Percentiles rank a stretch among this genome's conserved stretches.
Conservation (phyloP, 2,888 invertebrate species). For the Danaus chrysippus region DNA sequence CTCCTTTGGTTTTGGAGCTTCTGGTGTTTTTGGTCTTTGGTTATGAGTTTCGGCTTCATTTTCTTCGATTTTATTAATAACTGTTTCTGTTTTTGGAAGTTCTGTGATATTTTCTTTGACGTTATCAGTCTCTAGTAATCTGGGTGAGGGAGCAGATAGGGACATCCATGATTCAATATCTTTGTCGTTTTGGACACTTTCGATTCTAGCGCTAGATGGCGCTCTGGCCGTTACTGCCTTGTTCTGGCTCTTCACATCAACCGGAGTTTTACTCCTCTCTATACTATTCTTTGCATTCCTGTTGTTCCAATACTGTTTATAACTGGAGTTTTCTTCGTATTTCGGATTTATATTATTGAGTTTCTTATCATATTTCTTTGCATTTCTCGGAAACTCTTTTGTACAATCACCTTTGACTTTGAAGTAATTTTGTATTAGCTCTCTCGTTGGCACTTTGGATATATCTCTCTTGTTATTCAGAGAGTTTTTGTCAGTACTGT, state of each 20-base stretch:
- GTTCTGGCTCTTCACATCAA: slow-evolving; percentile 51
- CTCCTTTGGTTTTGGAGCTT: slow-evolving; percentile 44
- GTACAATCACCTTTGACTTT: slow-evolving; percentile 67
- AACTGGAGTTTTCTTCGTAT: slow-evolving; percentile 41
- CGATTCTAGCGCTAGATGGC: slow-evolving; percentile 65
- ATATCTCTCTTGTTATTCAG: slow-evolving; percentile 47
- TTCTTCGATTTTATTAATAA: slow-evolving; percentile 15
- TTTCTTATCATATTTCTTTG: slow-evolving; percentile 55
- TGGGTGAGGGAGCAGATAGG: slow-evolving; percentile 61
- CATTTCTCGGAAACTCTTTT: slow-evolving; percentile 41
- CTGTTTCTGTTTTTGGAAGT: slow-evolving; percentile 7
- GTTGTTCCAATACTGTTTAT: slow-evolving; percentile 62
- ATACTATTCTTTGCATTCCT: slow-evolving; percentile 40
- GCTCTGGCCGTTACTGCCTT: slow-evolving; percentile 47
- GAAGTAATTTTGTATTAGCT: slow-evolving; percentile 68
- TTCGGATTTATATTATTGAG: slow-evolving; percentile 43
- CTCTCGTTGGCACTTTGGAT: slow-evolving; percentile 67
- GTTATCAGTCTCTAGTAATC: slow-evolving; percentile 46
- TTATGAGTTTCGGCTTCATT: slow-evolving; percentile 22
- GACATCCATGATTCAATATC: slow-evolving; percentile 77
- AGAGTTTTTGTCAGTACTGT: slow-evolving; percentile 39
- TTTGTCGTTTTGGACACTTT: slow-evolving; percentile 65
- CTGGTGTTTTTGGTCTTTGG: slow-evolving; percentile 32
- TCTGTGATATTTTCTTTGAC: slow-evolving; percentile 32
- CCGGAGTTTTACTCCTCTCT: slow-evolving; percentile 39